Conservation (phyloP, 2,113 vertebrate species). For the Hydropotes inermis region DNA sequence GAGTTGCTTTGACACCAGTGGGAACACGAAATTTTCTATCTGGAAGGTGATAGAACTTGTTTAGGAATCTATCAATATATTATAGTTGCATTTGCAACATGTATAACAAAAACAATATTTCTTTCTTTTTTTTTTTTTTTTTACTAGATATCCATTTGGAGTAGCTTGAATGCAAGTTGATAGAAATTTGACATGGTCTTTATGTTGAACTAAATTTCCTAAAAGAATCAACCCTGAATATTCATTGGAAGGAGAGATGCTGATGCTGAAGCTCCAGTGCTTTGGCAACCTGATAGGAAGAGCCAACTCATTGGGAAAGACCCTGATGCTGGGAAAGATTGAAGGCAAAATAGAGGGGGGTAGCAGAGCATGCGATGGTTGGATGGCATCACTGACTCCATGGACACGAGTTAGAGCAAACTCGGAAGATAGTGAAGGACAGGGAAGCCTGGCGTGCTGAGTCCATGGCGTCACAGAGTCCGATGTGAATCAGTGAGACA, state of each 20-base stretch:
- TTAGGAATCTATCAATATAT: not conserved
- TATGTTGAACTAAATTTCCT: not conserved
- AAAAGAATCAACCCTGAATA: not conserved
- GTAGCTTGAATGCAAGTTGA: not conserved
- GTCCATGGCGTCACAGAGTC: fast-evolving
- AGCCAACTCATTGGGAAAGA: not conserved
- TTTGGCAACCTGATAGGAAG: not conserved
- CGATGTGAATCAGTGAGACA: not conserved
- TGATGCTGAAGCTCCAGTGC: not conserved
- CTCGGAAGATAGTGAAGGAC: not conserved
- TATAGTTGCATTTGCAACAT: not conserved
- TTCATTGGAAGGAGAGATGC: not conserved
- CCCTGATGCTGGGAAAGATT: not conserved
- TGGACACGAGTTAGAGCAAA: not conserved
- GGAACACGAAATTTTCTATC: not conserved
- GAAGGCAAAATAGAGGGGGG: not conserved
- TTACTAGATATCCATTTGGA: not conserved
- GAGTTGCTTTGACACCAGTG: not conserved
- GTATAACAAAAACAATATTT: not conserved
- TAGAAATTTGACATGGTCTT: not conserved
- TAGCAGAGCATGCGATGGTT: not conserved
- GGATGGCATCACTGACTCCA: not conserved
- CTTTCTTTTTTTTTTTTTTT: not conserved
- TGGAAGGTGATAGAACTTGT: not conserved
- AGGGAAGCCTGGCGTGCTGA: not conserved